phyloP scores from a whole-genome alignment of 1,140 invertebrate genomes.

The Araneus ventricosus region DNA sequence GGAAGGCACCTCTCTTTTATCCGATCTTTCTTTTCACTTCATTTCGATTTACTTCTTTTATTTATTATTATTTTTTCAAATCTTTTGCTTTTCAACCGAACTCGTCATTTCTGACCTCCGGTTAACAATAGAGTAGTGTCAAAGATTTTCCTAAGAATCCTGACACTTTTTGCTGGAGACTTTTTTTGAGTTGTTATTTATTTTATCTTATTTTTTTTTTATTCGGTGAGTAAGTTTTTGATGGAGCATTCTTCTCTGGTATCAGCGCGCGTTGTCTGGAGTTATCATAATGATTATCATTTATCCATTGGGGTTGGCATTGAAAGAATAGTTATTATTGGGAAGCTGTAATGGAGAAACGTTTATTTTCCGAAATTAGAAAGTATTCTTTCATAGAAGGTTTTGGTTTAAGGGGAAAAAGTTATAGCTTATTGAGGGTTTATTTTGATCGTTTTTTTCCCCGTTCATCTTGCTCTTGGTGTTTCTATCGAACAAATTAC shows the following conservation, averaged over 20 bases:
- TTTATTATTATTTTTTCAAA: slow-evolving; percentile 31
- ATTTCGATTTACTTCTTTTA: slow-evolving; percentile 17
- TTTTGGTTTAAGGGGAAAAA: background rate
- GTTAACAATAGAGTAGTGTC: slow-evolving; percentile 51
- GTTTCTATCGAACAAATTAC: background rate
- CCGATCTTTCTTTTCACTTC: slow-evolving; percentile 42
- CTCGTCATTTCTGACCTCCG: slow-evolving; percentile 57
- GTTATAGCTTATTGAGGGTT: background rate
- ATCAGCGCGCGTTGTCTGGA: slow-evolving; percentile 22
- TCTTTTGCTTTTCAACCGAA: slow-evolving; percentile 11
- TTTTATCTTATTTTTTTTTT: background rate
- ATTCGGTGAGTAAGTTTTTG: slow-evolving; percentile 22
- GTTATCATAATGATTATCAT: slow-evolving; percentile 57
- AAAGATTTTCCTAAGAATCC: slow-evolving; percentile 46
- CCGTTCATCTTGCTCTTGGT: background rate
- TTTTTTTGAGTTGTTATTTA: background rate
- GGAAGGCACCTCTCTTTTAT: slow-evolving; percentile 9
- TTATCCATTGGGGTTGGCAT: slow-evolving; percentile 7
- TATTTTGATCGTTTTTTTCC: background rate
- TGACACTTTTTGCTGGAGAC: slow-evolving; percentile 5
- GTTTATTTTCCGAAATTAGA: slow-evolving; percentile 48
- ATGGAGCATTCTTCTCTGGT: background rate
- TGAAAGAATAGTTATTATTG: slow-evolving; percentile 27
- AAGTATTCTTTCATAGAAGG: background rate
- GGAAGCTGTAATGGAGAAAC: slow-evolving; percentile 5